Evolutionary conservation across 1,140 invertebrate species (phyloP).

Genomic region (Rhopalosiphum padi): DNA sequence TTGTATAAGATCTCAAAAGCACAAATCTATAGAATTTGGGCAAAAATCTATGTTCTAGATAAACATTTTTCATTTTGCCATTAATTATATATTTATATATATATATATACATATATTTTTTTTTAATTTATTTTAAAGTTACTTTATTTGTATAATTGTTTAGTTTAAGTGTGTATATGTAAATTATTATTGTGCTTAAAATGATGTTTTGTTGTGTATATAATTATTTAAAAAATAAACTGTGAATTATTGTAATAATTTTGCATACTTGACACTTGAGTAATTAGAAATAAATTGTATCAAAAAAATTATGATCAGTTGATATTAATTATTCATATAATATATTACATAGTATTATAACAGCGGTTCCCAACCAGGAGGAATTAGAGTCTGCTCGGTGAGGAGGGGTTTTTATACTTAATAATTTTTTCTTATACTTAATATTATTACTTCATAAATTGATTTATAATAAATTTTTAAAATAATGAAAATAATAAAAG

Average conservation of each 20-base stretch:
- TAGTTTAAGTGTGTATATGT: conserved; percentile 54
- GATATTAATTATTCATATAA: background rate
- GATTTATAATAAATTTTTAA: too few species aligned
- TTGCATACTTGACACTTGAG: conserved; percentile 39
- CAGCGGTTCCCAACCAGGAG: too few species aligned
- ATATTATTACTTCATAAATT: too few species aligned
- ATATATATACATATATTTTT: conserved; percentile 28
- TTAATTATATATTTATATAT: conserved; percentile 39
- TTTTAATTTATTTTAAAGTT: conserved; percentile 54
- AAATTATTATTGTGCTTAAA: conserved; percentile 56
- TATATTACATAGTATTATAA: too few species aligned
- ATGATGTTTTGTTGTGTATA: conserved; percentile 52
- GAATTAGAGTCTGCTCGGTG: too few species aligned
- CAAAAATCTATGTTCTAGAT: conserved; percentile 43
- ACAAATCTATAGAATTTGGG: conserved; percentile 51
- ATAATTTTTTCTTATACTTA: too few species aligned
- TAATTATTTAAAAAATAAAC: conserved; percentile 52
- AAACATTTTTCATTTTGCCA: conserved; percentile 56
- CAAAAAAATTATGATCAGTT: background rate
- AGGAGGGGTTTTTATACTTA: too few species aligned
- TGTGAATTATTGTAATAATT: conserved; percentile 54
- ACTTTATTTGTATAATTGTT: conserved; percentile 55
- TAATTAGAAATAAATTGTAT: conserved; percentile 27
- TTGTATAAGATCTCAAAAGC: conserved; percentile 56
- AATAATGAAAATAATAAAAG: too few species aligned